Evolutionary conservation across 2,888 invertebrate species (phyloP).

Genomic region (Gastrophysa polygoni): DNA sequence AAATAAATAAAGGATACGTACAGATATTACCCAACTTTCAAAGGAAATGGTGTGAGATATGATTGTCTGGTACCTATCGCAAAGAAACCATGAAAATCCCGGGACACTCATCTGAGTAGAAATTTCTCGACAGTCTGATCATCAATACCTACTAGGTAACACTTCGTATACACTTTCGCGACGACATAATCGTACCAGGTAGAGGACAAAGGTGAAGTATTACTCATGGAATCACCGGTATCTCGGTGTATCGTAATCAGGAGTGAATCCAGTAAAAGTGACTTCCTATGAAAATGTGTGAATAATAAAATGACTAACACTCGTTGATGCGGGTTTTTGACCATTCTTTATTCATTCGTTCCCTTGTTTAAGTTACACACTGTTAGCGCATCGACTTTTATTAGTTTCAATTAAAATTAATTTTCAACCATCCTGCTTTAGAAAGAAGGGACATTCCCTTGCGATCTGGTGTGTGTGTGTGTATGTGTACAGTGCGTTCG

Average conservation of each 20-base stretch:
- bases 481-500: constrained; percentile 26
- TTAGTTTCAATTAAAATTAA: constrained; percentile 57
- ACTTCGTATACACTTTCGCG: not conserved
- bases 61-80: constrained; percentile 8
- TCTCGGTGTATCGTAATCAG: constrained; percentile 19
- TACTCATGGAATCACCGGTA: constrained; percentile 29
- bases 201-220: constrained; percentile 28
- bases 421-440: constrained; percentile 57
- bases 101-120: not conserved
- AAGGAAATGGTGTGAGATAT: constrained; percentile 2
- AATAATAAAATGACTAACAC: constrained; percentile 45
- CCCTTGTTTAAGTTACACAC: constrained; percentile 33
- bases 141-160: too few species aligned
- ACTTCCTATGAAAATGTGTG: constrained; percentile 36
- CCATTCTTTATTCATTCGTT: constrained; percentile 33
- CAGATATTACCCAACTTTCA: not conserved
- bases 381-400: constrained; percentile 40
- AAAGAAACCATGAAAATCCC: not conserved
- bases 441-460: constrained; percentile 39
- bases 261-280: constrained; percentile 28
- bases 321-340: constrained; percentile 41
- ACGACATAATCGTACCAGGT: constrained; percentile 16
- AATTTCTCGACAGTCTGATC: not conserved
- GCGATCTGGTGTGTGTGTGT: constrained; percentile 17
- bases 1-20: not conserved